Base-by-base conservation (phyloP, 2,888 invertebrate genomes). In the Apotomis turbidana region DNA sequence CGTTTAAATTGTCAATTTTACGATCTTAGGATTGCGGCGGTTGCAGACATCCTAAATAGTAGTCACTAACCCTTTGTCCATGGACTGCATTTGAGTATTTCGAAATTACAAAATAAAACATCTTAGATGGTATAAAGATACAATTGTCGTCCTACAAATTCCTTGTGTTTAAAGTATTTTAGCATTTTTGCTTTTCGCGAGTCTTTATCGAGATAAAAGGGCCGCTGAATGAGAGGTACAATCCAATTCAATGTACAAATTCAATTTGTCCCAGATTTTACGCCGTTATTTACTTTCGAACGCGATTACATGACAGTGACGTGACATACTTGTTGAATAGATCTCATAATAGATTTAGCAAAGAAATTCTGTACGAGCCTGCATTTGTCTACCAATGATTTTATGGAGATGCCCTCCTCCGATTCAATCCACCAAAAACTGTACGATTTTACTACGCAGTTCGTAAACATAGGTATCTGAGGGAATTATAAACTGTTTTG, bases 201-300 rank as follows among this genome's bases (percentile, higher is more conserved):
- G 5, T 36, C 5, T 57, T n/a, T 49, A 67, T 13, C 10, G 8
- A 66, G 46, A 64, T 46, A n/a, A 66, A 67, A 49, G n/a, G 13
- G 9, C 10, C 10, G n/a, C 49, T 51, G 49, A 67, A 58, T 67
- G 46, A 38, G 38, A 6, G 12, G 51, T 49, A 38, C 52, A 64
- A 64, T 5, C 4, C 49, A 58, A 51, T 49, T 15, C 51, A 38
- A 54, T 54, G 6, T 15, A 44, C 51, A 54, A 15, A 51, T 58
- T 13, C 46, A 58, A 51, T 67, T 67, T 58, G 49, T 58, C 57
- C 49, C 38, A 13, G 12, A 59, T 38, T 58, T 38, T 51, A n/a
- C 10, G n/a, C 0, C 15, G 12, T 68, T 59, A 51, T 68, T 59
- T 36, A 51, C 51, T 51, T 64, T 64, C 15, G 41, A 58, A 41